Conservation (phyloP, 2,797 vertebrate species). For the Cuniculus paca region DNA sequence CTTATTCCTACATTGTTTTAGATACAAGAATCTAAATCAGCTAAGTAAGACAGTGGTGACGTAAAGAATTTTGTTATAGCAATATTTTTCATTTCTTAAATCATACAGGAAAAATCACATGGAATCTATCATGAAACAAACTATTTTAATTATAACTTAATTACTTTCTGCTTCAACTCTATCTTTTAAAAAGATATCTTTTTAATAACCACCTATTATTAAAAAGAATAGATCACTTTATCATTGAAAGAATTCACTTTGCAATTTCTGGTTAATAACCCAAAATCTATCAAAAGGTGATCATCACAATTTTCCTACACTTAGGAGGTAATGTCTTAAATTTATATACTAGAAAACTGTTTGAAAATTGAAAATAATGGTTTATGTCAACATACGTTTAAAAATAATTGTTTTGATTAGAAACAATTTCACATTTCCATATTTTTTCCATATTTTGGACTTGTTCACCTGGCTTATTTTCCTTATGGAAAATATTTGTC, state of each 20-base stretch:
- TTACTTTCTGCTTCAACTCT: background rate
- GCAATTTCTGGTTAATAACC: background rate
- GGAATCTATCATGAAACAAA: background rate
- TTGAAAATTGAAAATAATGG: background rate
- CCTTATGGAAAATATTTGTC: background rate
- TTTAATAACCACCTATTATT: background rate
- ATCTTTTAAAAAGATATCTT: background rate
- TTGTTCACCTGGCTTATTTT: background rate
- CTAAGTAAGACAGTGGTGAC: background rate
- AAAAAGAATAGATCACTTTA: background rate
- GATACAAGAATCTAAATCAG: background rate
- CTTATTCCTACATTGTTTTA: background rate
- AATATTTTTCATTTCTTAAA: background rate
- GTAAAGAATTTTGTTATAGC: background rate
- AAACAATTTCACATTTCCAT: background rate
- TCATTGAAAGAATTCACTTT: background rate
- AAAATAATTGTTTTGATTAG: background rate
- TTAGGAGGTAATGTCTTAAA: background rate
- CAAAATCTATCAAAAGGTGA: background rate
- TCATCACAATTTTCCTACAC: background rate
- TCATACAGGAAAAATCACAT: conserved; percentile 14
- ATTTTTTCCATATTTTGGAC: background rate
- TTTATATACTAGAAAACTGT: background rate
- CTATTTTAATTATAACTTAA: conserved; percentile 6
- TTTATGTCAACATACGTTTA: background rate